Base-by-base conservation (phyloP, 2,113 vertebrate genomes). In the Heterocephalus glaber region DNA sequence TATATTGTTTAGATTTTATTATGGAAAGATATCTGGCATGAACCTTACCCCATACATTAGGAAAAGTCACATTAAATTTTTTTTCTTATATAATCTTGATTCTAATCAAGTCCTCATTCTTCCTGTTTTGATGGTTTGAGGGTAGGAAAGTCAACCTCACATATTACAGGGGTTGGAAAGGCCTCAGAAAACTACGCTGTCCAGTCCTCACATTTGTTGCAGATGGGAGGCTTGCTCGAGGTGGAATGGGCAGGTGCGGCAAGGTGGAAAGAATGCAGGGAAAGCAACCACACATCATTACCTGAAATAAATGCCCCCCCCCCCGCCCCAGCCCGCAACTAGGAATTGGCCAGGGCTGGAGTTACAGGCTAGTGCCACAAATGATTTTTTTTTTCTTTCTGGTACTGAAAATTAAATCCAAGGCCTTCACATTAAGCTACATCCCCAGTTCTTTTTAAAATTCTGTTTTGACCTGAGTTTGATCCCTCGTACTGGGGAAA, bases 1-100 rank as follows among this genome's bases (percentile, higher is more conserved):
- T 96, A 88, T 30, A 74, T 60, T 80, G 16, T 86, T 86, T 95
- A 81, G 65, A 58, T 61, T 90, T 95, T 92, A 94, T 72, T 88
- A 83, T 82, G 30, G 54, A 74, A 95, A 93, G 38, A 93, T 49
- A 74, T 68, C 76, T 87, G 22, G 38, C n/a, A 35, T 82, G 33
- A 92, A 87, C 9, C 20, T 92, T 81, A 77, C 30, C 52, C 24
- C 70, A 63, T 63, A 95, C 80, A 95, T 54, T 77, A 2, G 70
- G 16, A 74, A 91, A 92, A 95, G 54, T 87, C 87, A 81, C 19
- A 3, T 41, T 49, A 28, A 70, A 49, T 19, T 47, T 72, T 86
- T 93, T 86, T 77, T 86, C 66, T 94, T 81, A 13, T 33, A 3
- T 68, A 1, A 19, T 93, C 28, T 76, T 86, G 41, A 41, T 65